phyloP scores from a whole-genome alignment of 2,888 invertebrate species.

The Machimus rusticus region DNA sequence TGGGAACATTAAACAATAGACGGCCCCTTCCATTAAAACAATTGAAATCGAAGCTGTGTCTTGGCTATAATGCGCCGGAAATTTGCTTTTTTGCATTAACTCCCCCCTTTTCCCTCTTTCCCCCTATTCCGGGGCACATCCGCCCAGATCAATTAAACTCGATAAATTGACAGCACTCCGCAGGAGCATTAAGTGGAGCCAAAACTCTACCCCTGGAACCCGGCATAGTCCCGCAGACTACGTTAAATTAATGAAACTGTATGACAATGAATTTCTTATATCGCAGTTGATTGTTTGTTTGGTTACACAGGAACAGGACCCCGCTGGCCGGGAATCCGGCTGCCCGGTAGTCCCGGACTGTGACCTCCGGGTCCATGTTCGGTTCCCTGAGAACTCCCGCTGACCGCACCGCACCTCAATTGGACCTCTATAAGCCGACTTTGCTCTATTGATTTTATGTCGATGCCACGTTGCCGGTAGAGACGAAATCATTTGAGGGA shows the following conservation, averaged over 20 bases:
- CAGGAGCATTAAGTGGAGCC: neutral
- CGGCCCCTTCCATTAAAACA: neutral
- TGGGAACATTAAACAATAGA: neutral
- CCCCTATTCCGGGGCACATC: neutral
- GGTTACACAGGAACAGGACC: neutral
- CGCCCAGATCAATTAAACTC: slow-evolving; percentile 18
- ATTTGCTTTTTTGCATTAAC: neutral
- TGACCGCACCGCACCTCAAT: neutral
- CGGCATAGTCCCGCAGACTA: neutral
- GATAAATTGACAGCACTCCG: slow-evolving; percentile 16
- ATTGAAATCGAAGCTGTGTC: neutral
- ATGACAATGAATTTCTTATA: slow-evolving; percentile 25
- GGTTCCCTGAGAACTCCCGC: neutral
- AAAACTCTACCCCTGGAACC: neutral
- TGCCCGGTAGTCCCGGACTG: neutral
- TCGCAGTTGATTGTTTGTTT: slow-evolving; percentile 22
- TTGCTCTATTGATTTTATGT: slow-evolving; percentile 21
- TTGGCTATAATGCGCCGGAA: neutral
- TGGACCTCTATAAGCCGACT: neutral
- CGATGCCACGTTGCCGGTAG: neutral
- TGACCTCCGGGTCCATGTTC: neutral
- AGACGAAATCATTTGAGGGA: neutral
- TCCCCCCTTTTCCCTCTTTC: neutral
- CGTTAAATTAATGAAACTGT: slow-evolving; percentile 13
- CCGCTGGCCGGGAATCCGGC: neutral